These are phyloP conservation scores for Brachymystax lenok DNA, from an alignment of 2,797 vertebrate genomes.

Conservation along the genomic window DNA sequence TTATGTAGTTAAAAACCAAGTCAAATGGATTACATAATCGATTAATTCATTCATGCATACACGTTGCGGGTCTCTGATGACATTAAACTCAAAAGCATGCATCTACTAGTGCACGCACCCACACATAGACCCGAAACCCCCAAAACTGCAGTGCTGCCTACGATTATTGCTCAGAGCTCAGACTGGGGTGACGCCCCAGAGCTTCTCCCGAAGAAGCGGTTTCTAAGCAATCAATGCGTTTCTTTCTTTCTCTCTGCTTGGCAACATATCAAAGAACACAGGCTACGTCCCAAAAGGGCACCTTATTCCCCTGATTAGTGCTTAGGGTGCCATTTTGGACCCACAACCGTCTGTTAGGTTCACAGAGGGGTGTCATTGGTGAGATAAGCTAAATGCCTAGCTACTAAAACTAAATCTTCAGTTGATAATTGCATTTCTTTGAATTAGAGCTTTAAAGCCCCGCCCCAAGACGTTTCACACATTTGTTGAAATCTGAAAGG, in stretches of 20 bases:
- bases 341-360: not conserved
- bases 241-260: not conserved
- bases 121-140: conserved; percentile 7
- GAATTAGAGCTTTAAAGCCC: too few relatives aligned
- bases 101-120: not conserved
- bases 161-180: conserved; percentile 18
- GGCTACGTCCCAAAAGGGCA: not conserved
- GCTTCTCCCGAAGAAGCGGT: conserved; percentile 26
- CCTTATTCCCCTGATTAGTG: not conserved
- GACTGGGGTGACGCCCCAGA: conserved; percentile 26
- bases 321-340: not conserved
- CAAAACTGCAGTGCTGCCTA: conserved; percentile 14
- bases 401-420: too few relatives aligned
- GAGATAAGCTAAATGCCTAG: not conserved
- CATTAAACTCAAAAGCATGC: too few relatives aligned
- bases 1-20: too few relatives aligned
- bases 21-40: too few relatives aligned
- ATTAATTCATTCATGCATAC: too few relatives aligned
- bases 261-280: not conserved
- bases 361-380: not conserved
- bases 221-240: not conserved
- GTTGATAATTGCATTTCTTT: too few relatives aligned
- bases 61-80: too few relatives aligned
- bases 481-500: too few relatives aligned
- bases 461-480: too few relatives aligned